phyloP scores from a whole-genome alignment of 2,888 invertebrate species.

The Sinhomidia bicolor region DNA sequence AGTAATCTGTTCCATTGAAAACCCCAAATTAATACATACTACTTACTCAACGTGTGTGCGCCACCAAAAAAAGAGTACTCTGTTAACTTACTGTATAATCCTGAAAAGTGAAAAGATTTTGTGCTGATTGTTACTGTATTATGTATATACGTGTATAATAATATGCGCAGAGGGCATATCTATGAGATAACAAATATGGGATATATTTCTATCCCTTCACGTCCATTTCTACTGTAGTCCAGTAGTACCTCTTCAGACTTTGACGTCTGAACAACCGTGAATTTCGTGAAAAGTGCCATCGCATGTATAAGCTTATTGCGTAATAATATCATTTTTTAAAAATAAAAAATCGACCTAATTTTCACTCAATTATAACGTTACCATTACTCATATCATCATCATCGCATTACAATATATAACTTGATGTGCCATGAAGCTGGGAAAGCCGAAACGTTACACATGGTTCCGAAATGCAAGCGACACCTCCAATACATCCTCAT shows the following conservation, averaged over 20 bases:
- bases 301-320: neutral
- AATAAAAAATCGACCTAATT: neutral
- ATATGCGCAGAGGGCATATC: neutral
- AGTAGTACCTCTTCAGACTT: conserved; percentile 51
- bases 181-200: conserved; percentile 8
- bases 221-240: neutral
- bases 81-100: neutral
- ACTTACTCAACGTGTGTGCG: conserved; percentile 61
- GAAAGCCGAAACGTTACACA: conserved; percentile 64
- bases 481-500: neutral
- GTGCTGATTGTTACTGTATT: neutral
- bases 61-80: conserved; percentile 6
- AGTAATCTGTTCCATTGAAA: neutral
- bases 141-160: neutral
- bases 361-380: neutral
- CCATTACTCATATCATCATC: neutral
- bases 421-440: conserved; percentile 59
- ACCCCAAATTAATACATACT: neutral
- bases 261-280: conserved; percentile 59
- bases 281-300: conserved; percentile 66
- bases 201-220: neutral
- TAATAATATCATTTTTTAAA: neutral
- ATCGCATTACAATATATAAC: neutral
- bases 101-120: neutral
- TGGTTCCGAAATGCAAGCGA: conserved; percentile 58